Base-by-base conservation (phyloP, 2,888 invertebrate genomes). In the Eilema depressum region DNA sequence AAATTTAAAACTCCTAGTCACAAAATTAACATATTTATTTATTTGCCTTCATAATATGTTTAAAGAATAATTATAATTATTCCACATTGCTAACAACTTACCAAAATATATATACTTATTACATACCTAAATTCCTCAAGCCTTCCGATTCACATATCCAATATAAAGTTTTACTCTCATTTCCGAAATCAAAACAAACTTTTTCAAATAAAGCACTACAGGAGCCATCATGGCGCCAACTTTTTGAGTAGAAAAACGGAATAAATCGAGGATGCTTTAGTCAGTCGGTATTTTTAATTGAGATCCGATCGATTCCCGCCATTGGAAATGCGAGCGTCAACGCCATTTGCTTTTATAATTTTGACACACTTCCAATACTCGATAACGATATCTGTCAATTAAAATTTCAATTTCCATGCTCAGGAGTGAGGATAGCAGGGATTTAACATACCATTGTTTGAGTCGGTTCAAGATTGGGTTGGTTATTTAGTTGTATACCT, bases 271-370 rank as follows among this genome's bases (percentile, higher is more conserved):
- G 66, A 70, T 66, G 78, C 76, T 81, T 83, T 76, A 81, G 74
- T 79, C 69, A 81, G 71, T 61, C 75, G 30, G 66, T 75, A 68
- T 76, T 83, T 85, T 82, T 85, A 85, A 85, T 85, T 84, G 83
- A 78, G 74, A 74, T 17, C 64, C 61, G 75, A 77, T 84, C 83
- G 80, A 81, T 83, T 37, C 56, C 37, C 57, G 41, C 33, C 65
- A 47, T 66, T 64, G 63, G 59, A 57, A 72, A 63, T 73, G 80
- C 73, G 73, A 69, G 69, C 73, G 79, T 70, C 69, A 65, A 47
- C 64, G 47, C 70, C 74, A 84, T 84, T 85, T 85, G 85, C 82
- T 83, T 85, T 84, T 85, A 80, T 85, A 85, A 85, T 85, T 85
- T 81, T 85, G 85, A 85, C 85, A 85, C 84, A 82, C 72, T 85